phyloP scores from a whole-genome alignment of 2,888 invertebrate genomes.

The Andrena praecox region DNA sequence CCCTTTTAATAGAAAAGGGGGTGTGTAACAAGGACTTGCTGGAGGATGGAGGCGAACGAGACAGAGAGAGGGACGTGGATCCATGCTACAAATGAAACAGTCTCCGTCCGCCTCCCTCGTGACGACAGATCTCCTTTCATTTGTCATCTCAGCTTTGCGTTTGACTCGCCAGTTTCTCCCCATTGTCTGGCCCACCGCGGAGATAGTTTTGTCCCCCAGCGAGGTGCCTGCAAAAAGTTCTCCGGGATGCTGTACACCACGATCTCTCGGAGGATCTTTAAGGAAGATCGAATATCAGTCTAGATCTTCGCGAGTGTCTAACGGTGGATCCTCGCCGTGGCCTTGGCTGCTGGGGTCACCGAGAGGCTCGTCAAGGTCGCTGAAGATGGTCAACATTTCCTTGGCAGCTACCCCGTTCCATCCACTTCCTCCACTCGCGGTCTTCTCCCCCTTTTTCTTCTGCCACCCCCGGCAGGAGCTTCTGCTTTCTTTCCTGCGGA shows the following conservation, averaged over 20 bases:
- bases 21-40: not conserved
- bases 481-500: conserved; percentile 68
- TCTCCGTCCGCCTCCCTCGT: conserved; percentile 29
- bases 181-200: conserved; percentile 69
- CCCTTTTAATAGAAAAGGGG: conserved; percentile 18
- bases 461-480: conserved; percentile 54
- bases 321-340: not conserved
- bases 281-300: not conserved
- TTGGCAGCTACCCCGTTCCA: conserved; percentile 18
- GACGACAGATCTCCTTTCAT: conserved; percentile 74
- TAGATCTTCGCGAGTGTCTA: not conserved
- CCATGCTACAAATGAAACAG: conserved; percentile 69
- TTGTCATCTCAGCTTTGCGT: conserved; percentile 80
- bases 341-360: conserved; percentile 2
- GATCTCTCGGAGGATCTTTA: conserved; percentile 10
- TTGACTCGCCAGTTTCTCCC: conserved; percentile 77
- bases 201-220: conserved; percentile 74
- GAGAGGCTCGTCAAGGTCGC: conserved; percentile 44
- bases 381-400: conserved; percentile 43
- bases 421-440: conserved; percentile 23
- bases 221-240: conserved; percentile 25
- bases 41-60: not conserved
- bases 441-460: conserved; percentile 31
- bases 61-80: conserved; percentile 35
- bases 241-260: not conserved